phyloP scores from a whole-genome alignment of 2,888 invertebrate species.

The Cremastinae sp. region DNA sequence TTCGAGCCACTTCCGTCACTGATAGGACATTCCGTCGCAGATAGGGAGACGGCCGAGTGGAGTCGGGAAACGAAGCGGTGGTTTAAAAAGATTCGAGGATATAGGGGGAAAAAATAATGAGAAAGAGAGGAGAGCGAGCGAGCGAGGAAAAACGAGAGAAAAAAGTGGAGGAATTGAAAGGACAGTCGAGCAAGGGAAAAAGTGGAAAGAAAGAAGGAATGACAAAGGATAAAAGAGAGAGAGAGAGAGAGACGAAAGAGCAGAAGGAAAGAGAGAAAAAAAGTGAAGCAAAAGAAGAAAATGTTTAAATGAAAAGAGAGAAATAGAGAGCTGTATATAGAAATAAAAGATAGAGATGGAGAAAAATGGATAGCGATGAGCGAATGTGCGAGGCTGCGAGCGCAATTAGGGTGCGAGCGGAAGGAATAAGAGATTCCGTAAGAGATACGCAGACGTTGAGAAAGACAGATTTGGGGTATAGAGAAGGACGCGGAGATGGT shows the following conservation, averaged over 20 bases:
- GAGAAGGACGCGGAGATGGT: conserved; percentile 26
- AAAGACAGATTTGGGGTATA: conserved; percentile 44
- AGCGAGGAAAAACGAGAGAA: conserved; percentile 12
- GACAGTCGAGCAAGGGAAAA: neutral
- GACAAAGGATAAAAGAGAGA: neutral
- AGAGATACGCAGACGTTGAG: conserved; percentile 24
- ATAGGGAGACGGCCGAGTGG: conserved; percentile 15
- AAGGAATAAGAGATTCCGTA: conserved; percentile 51
- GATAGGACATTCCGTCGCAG: conserved; percentile 39
- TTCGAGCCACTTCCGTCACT: conserved; percentile 45
- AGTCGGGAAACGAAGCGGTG: conserved; percentile 27
- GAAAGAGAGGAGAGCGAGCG: conserved; percentile 15
- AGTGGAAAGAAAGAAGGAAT: neutral
- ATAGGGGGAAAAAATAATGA: conserved; percentile 3
- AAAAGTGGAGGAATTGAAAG: too few species aligned
- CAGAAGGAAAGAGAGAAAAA: neutral
- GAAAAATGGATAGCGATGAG: conserved; percentile 10
- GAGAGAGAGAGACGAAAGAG: neutral
- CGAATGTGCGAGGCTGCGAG: conserved; percentile 44
- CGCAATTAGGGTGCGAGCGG: conserved; percentile 52
- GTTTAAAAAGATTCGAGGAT: conserved; percentile 38
- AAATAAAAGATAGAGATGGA: neutral
- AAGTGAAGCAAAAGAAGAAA: neutral
- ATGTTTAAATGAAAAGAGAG: neutral
- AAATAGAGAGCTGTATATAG: conserved; percentile 34